phyloP scores from a whole-genome alignment of 2,113 vertebrate species.

The Albula glossodonta region DNA sequence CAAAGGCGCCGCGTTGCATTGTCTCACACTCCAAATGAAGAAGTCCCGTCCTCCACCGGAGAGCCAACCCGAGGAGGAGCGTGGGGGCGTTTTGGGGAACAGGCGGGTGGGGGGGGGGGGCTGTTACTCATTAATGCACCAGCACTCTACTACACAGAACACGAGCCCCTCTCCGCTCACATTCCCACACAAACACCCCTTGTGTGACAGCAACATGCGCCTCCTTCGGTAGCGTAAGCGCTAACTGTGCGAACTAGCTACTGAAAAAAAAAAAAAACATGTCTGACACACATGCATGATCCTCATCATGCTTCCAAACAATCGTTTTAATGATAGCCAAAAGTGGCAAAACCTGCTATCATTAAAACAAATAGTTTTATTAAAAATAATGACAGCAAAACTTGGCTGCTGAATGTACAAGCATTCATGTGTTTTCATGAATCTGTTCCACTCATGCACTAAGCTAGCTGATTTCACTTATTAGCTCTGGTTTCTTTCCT shows the following conservation, averaged over 20 bases:
- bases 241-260: background rate
- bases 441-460: too few relatives aligned
- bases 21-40: constrained; percentile 76
- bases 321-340: background rate
- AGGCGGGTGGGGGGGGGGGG: constrained; percentile 35
- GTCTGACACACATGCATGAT: too few relatives aligned
- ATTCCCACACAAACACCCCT: background rate
- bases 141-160: constrained; percentile 56
- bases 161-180: constrained; percentile 47
- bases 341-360: too few relatives aligned
- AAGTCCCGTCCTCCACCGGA: constrained; percentile 67
- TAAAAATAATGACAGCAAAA: too few relatives aligned
- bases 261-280: background rate
- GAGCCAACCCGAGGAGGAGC: constrained; percentile 67
- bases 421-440: too few relatives aligned
- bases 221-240: background rate
- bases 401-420: too few relatives aligned
- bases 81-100: constrained; percentile 36
- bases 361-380: too few relatives aligned
- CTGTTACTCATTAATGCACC: constrained; percentile 67
- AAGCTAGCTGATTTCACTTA: too few relatives aligned
- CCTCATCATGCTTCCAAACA: too few relatives aligned
- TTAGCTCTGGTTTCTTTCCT: too few relatives aligned
- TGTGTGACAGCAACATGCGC: background rate
- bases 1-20: constrained; percentile 73